Evolutionary conservation across 2,113 vertebrate genomes (phyloP), one percentile per base, ranked within the genome.

Genomic region (Maccullochella peelii): DNA sequence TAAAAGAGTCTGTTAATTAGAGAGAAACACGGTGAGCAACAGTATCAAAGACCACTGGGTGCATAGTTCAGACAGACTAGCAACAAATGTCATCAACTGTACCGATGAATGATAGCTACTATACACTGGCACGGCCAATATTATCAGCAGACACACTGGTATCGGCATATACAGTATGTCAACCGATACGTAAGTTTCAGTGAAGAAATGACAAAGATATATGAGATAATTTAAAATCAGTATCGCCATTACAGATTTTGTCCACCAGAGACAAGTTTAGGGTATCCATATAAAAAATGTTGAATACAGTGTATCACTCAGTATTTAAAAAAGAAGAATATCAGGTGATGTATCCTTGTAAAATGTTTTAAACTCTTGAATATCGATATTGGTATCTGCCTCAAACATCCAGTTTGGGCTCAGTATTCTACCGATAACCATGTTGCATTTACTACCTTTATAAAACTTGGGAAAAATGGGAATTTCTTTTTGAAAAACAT

Each of bases 1-100:
- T 88, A 83, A 91, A 92, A 77, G 84, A 91, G 87, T 90, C 79
- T 85, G 90, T 93, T 94, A 94, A 95, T 94, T 93, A 89, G 90
- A 87, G 85, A 77, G 88, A 62, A 92, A 88, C 88, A 72, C 5
- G 73, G 85, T 55, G 66, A 83, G 85, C 79, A 82, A 87, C 71
- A 40, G 69, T 90, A 91, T 93, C 82, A 93, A 92, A 90, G 87
- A 67, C 44, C 21, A 77, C 66, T 79, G 86, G 87, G 77, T 71
- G 66, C 83, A 83, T 52, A 75, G 73, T 77, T 88, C 77, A 65
- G 80, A 89, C 73, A 44, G 27, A 52, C 30, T 1, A 12, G 44
- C 36, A 65, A 85, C 76, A 82, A 82, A 83, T 67, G 71, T 27
- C n/a, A 30, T 57, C 21, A 11, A 18, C 1, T 15, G 44, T 16